Evolutionary conservation across 2,888 invertebrate species (phyloP), one percentile per base, ranked within the genome.

Genomic region (Pandemis heparana): DNA sequence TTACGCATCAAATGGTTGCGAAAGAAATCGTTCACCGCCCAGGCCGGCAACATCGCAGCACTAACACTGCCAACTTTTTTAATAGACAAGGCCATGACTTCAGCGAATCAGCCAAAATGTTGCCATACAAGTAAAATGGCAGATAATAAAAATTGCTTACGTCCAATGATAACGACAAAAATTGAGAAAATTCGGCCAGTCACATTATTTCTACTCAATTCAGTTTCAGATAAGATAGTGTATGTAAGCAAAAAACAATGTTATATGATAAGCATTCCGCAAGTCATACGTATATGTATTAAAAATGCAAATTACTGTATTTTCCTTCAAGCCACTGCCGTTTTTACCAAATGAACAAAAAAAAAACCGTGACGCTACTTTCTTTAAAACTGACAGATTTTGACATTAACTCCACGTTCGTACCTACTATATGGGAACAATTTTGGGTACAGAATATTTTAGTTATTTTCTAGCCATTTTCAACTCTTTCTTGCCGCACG

Each of bases 201-300:
- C 56, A 56, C 56, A 56, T 56, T 56, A 23, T 56, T 56, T 56
- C 23, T n/a, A n/a, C 23, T 56, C 23, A 56, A 56, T 23, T 10
- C 56, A 1, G 12, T 14, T 12, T 1, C 23, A n/a, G 56, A 56
- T 56, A 56, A 56, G 56, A 56, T 56, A 56, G 12, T 12, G 5
- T 10, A 6, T 12, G 23, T 56, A 56, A 56, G 56, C 56, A 23
- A 23, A 56, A 56, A 56, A 56, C 56, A 56, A 56, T 56, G 56
- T 56, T 4, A 56, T 23, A 8, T 12, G 56, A 56, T 56, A 56
- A 56, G 56, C 18, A 12, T 10, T 23, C 7, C 23, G 56, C 56
- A 10, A 56, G 23, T 56, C 56, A 56, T 56, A 23, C 56, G 10
- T 56, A 56, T 23, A 56, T 14, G n/a, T 0, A 48, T n/a, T 23